A percentile compares a stretch with the other conserved stretches of the same genome.
Conservation (phyloP, 2,797 vertebrate species). For the Coregonus ussuriensis region DNA sequence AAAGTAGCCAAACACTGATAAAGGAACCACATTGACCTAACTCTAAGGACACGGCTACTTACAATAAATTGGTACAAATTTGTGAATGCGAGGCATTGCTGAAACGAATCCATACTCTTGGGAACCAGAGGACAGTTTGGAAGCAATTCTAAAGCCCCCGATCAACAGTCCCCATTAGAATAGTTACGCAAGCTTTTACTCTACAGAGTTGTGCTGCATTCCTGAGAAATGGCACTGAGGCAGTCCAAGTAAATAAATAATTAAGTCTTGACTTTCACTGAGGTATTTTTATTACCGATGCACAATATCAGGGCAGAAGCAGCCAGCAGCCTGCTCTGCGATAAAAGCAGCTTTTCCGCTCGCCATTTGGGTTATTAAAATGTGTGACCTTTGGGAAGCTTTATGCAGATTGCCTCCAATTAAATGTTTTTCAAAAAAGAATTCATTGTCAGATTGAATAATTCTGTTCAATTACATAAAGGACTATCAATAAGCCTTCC, state of each 20-base stretch:
- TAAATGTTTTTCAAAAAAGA: slow-evolving; percentile 21
- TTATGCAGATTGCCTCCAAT: slow-evolving; percentile 17
- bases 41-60: too few species aligned
- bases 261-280: background rate
- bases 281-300: slow-evolving; percentile 8
- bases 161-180: too few species aligned
- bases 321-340: slow-evolving; percentile 3
- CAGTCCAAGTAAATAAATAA: background rate
- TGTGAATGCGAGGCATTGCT: too few species aligned
- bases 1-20: too few species aligned
- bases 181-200: too few species aligned
- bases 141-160: too few species aligned
- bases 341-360: slow-evolving; percentile 9
- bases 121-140: too few species aligned
- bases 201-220: too few species aligned
- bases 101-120: too few species aligned
- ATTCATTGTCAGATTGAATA: slow-evolving; percentile 18
- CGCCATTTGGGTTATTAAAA: slow-evolving; percentile 24
- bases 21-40: too few species aligned
- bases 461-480: slow-evolving; percentile 19
- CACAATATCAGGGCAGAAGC: slow-evolving; percentile 6
- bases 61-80: too few species aligned
- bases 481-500: slow-evolving; percentile 15
- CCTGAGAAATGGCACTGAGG: too few species aligned
- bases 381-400: slow-evolving; percentile 5